phyloP scores from a whole-genome alignment of 2,888 invertebrate genomes.

The Himalopsyche tibetana region DNA sequence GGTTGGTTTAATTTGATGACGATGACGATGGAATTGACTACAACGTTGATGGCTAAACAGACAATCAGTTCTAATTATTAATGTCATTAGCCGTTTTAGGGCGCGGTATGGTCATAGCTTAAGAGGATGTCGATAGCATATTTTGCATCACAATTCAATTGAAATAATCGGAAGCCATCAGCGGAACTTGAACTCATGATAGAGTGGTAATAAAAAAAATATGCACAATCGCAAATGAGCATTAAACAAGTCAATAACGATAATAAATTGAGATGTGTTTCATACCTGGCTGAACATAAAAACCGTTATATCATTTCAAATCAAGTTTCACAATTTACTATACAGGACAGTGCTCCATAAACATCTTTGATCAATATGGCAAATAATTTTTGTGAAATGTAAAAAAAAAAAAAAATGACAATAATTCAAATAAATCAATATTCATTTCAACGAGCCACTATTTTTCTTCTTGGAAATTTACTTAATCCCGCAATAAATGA shows the following conservation, averaged over 20 bases:
- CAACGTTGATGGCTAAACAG: too few species aligned
- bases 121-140: not conserved
- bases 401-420: too few species aligned
- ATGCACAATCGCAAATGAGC: constrained; percentile 35
- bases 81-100: not conserved
- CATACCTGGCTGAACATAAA: not conserved
- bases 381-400: too few species aligned
- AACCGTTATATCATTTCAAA: constrained; percentile 14
- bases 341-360: not conserved
- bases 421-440: too few species aligned
- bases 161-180: not conserved
- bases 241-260: constrained; percentile 21
- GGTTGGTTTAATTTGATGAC: too few species aligned
- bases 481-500: too few species aligned
- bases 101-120: not conserved
- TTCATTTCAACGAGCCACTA: too few species aligned
- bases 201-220: not conserved
- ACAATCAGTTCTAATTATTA: constrained; percentile 3
- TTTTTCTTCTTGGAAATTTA: too few species aligned
- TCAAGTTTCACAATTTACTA: not conserved
- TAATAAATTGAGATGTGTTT: constrained; percentile 39
- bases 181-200: not conserved
- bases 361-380: not conserved
- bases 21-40: too few species aligned
- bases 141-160: constrained; percentile 20